Conservation (phyloP, 2,113 vertebrate species). For the Thalassoma bifasciatum region DNA sequence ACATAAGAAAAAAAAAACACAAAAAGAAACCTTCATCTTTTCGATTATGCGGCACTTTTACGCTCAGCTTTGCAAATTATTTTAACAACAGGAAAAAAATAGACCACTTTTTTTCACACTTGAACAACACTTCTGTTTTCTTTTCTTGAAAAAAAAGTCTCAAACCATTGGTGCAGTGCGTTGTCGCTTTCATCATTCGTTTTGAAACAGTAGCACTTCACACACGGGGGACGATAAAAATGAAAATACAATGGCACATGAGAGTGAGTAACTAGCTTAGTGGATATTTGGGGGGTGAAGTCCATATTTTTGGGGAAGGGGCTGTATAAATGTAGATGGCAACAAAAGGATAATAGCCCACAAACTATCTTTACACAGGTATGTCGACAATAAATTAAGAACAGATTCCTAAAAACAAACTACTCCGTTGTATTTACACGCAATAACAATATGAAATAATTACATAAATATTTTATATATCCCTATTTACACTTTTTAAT, state of each 20-base stretch:
- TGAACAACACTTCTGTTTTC: conserved; percentile 67
- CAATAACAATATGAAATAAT: conserved; percentile 99
- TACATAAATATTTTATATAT: conserved; percentile 99
- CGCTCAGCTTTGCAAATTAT: conserved; percentile 82
- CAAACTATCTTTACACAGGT: conserved; percentile 91
- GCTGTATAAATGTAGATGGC: conserved; percentile 84
- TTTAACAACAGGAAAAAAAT: conserved; percentile 66
- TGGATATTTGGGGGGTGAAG: conserved; percentile 69
- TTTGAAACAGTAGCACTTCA: conserved; percentile 83
- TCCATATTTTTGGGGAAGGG: conserved; percentile 61
- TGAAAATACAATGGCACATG: conserved; percentile 84
- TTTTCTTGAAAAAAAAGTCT: conserved; percentile 70
- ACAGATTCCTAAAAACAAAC: conserved; percentile 93
- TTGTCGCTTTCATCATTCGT: conserved; percentile 76
- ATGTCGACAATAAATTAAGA: conserved; percentile 99
- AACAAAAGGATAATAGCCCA: conserved; percentile 82
- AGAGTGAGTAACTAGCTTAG: conserved; percentile 77
- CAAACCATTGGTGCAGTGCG: conserved; percentile 86
- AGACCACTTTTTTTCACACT: conserved; percentile 75
- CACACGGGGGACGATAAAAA: conserved; percentile 77
- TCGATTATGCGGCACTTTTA: conserved; percentile 80
- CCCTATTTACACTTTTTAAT: conserved; percentile 91
- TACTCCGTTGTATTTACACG: conserved; percentile 97
- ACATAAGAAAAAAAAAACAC: conserved; percentile 81
- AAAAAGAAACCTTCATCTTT: conserved; percentile 87